These are phyloP conservation scores for Poecilus cupreus DNA, from an alignment of 2,888 invertebrate species.

Conservation along the genomic window DNA sequence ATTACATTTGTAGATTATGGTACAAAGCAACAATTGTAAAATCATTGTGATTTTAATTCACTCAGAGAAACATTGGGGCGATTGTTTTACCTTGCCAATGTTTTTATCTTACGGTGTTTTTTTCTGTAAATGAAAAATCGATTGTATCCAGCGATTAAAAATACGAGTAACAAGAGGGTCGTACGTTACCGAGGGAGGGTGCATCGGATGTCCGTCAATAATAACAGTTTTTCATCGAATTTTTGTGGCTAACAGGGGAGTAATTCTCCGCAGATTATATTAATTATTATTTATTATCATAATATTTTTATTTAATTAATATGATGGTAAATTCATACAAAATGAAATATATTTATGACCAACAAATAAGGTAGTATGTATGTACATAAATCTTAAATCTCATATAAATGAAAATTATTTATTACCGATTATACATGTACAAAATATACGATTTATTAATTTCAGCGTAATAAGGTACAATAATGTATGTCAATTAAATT, in stretches of 20 bases:
- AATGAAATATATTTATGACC: slow-evolving; percentile 23
- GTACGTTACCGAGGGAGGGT: slow-evolving; percentile 37
- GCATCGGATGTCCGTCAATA: slow-evolving; percentile 49
- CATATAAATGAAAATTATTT: slow-evolving; percentile 15
- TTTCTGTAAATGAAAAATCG: slow-evolving; percentile 54
- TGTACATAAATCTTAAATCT: slow-evolving; percentile 28
- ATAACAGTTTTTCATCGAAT: slow-evolving; percentile 55
- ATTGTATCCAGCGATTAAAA: slow-evolving; percentile 53
- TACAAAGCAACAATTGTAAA: not conserved
- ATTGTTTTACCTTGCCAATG: slow-evolving; percentile 43
- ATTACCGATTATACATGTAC: slow-evolving; percentile 1
- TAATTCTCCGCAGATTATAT: slow-evolving; percentile 49
- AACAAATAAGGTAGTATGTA: slow-evolving; percentile 20
- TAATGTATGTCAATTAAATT: slow-evolving; percentile 21
- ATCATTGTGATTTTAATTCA: slow-evolving; percentile 29
- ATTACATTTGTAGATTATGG: not conserved
- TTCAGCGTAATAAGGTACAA: slow-evolving; percentile 13
- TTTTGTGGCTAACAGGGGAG: slow-evolving; percentile 56
- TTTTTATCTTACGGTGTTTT: slow-evolving; percentile 42
- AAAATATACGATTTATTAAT: slow-evolving; percentile 18
- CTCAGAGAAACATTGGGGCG: not conserved
- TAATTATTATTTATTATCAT: slow-evolving; percentile 59
- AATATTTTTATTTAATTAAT: slow-evolving; percentile 52
- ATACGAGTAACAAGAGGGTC: slow-evolving; percentile 55
- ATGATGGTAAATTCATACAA: slow-evolving; percentile 30